phyloP scores from a whole-genome alignment of 2,888 invertebrate species.

The Chrysina gloriosa region DNA sequence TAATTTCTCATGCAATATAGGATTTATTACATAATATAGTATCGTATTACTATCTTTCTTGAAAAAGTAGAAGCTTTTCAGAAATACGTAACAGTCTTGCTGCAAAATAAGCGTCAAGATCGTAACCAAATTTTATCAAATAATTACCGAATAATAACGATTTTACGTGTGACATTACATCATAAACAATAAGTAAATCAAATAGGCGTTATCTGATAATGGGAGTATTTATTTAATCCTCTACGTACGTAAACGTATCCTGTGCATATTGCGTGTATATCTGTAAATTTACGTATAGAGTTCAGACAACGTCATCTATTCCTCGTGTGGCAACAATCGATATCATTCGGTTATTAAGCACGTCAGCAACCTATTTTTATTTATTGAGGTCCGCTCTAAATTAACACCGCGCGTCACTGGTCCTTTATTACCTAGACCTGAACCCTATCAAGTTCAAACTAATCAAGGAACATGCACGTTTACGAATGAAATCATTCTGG shows the following conservation, averaged over 20 bases:
- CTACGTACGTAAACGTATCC: neutral
- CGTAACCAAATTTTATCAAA: neutral
- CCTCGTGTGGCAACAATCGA: conserved; percentile 21
- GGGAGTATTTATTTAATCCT: conserved; percentile 9
- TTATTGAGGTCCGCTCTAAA: conserved; percentile 10
- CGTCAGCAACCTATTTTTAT: conserved; percentile 31
- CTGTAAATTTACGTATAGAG: neutral
- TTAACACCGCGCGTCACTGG: conserved; percentile 19
- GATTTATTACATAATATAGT: too few relatives aligned
- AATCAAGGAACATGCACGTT: neutral
- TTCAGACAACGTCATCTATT: conserved; percentile 11
- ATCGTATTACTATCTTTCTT: too few relatives aligned
- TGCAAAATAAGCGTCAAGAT: too few relatives aligned
- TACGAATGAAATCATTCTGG: neutral
- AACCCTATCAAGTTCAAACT: conserved; percentile 16
- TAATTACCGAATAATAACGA: conserved; percentile 4
- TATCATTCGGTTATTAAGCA: conserved; percentile 18
- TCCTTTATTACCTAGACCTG: conserved; percentile 13
- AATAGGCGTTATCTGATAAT: conserved; percentile 12
- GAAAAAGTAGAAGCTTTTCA: too few relatives aligned
- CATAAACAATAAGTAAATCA: neutral
- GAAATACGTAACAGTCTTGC: too few relatives aligned
- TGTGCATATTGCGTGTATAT: neutral
- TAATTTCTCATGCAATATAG: too few relatives aligned
- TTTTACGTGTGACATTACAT: neutral